Percentiles rank a stretch among this genome's conserved stretches.
These are phyloP conservation scores for Enhydra lutris DNA, from an alignment of 2,113 vertebrate species.

Conservation along the genomic window DNA sequence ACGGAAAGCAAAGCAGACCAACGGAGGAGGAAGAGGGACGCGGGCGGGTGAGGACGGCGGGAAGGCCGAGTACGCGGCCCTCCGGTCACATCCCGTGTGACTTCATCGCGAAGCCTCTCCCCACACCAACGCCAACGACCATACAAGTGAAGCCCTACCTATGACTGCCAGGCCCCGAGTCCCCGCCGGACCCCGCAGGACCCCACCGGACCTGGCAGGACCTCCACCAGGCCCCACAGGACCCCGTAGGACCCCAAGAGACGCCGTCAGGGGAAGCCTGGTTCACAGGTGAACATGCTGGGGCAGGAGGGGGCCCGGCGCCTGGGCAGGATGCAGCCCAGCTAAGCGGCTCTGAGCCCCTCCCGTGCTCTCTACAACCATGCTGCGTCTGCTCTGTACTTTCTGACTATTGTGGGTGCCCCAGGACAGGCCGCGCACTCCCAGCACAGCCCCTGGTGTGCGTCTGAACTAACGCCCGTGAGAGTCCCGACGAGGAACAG, in stretches of 20 bases:
- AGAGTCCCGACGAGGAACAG: not conserved
- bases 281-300: not conserved
- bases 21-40: not conserved
- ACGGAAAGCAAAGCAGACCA: not conserved
- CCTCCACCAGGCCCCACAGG: not conserved
- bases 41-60: not conserved
- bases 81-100: not conserved
- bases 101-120: not conserved
- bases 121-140: too few species aligned
- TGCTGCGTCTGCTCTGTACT: not conserved
- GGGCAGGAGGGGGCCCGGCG: not conserved
- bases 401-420: rapidly evolving
- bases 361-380: not conserved
- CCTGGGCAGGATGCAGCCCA: not conserved
- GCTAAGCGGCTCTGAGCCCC: not conserved
- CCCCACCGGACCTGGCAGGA: not conserved
- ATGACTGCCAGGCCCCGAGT: not conserved
- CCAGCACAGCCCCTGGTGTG: not conserved
- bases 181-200: not conserved
- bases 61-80: not conserved
- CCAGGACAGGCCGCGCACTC: rapidly evolving
- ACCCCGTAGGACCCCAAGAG: too few species aligned
- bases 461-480: rapidly evolving
- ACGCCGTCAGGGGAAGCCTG: not conserved
- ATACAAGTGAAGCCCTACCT: not conserved